Conservation (phyloP, 2,113 vertebrate genomes). For the Myodes glareolus region DNA sequence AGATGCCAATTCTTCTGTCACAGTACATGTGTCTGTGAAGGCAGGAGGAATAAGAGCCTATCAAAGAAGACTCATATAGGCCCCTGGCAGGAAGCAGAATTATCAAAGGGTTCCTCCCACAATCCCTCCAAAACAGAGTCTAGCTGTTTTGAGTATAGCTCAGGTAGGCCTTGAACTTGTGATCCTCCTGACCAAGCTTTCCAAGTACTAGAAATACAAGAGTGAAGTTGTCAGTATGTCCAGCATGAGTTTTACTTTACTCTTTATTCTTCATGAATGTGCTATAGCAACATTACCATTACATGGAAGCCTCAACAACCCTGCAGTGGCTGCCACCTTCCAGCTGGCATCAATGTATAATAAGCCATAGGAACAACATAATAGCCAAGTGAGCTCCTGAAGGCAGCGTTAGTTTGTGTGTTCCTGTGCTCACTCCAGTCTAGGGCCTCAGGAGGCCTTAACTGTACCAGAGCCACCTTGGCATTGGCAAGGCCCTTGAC, state of each 20-base stretch:
- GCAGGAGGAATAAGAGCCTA: background rate
- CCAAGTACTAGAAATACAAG: background rate
- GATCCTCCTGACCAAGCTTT: background rate
- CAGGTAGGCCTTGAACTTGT: background rate
- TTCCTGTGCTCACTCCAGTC: background rate
- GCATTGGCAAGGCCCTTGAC: background rate
- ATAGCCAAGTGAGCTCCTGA: background rate
- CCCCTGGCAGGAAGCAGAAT: background rate
- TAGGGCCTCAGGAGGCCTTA: background rate
- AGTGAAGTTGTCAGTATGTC: background rate
- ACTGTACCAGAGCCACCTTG: too few species aligned
- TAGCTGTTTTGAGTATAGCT: background rate
- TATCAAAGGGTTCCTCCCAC: background rate
- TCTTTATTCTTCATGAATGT: constrained; percentile 43
- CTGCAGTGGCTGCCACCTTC: background rate
- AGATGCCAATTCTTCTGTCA: background rate
- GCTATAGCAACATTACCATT: background rate
- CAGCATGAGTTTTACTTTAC: background rate
- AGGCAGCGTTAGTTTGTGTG: background rate
- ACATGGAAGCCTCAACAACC: background rate
- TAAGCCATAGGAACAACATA: background rate
- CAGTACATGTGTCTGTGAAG: background rate
- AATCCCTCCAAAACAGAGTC: background rate
- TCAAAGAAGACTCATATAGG: fast-evolving
- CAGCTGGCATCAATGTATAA: background rate